Evolutionary conservation across 2,113 vertebrate species (phyloP).

Genomic region (Apteryx owenii): DNA sequence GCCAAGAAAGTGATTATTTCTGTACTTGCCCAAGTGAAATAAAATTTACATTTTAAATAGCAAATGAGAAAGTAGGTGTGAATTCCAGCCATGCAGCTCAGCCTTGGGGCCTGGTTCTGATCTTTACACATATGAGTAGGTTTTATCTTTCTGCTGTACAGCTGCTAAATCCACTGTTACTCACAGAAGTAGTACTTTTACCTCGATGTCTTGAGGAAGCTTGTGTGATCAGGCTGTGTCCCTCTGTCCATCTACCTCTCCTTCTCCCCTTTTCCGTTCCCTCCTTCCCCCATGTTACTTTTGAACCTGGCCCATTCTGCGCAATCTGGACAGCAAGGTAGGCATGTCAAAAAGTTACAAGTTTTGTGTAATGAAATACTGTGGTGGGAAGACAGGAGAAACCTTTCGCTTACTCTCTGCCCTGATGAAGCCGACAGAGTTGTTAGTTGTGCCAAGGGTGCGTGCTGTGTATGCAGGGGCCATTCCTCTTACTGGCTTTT

Average conservation of each 20-base stretch:
- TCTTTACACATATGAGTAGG: not conserved
- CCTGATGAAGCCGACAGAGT: not conserved
- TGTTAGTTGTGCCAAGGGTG: not conserved
- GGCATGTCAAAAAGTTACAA: not conserved
- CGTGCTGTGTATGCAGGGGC: not conserved
- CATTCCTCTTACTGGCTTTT: not conserved
- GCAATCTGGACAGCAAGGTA: not conserved
- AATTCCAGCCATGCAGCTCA: not conserved
- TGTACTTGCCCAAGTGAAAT: not conserved
- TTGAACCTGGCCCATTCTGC: not conserved
- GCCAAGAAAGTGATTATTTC: not conserved
- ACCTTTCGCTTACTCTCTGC: not conserved
- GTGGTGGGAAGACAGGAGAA: not conserved
- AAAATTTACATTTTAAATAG: slow-evolving; percentile 36
- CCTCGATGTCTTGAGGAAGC: not conserved
- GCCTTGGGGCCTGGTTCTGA: slow-evolving; percentile 21
- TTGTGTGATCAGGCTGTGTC: not conserved
- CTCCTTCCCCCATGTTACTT: not conserved
- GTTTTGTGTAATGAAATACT: not conserved
- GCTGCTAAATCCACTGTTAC: not conserved
- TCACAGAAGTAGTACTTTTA: not conserved
- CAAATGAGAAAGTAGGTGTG: slow-evolving; percentile 40
- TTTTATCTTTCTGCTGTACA: not conserved
- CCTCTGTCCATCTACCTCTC: not conserved
- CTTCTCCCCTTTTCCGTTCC: not conserved